Conservation (phyloP, 2,888 invertebrate species). For the Polietes domitor region DNA sequence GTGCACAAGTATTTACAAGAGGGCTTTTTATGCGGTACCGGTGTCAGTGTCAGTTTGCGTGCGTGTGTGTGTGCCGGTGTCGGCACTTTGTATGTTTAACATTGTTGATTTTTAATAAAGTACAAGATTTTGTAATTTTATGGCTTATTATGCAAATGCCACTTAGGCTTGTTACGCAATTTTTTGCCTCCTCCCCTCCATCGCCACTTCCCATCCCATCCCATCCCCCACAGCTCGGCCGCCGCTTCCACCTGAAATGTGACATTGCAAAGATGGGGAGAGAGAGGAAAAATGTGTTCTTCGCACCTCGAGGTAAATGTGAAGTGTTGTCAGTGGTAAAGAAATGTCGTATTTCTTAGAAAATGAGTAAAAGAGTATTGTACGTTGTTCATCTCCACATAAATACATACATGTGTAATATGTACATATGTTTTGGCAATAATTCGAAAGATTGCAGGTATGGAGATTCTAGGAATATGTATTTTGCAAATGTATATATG, state of each 20-base stretch:
- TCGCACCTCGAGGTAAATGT: constrained; percentile 10
- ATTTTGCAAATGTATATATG: not conserved
- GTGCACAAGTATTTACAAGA: constrained; percentile 16
- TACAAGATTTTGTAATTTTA: constrained; percentile 56
- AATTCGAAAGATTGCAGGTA: too few relatives aligned
- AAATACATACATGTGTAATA: too few relatives aligned
- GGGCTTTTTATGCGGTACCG: constrained; percentile 3
- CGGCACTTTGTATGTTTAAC: not conserved
- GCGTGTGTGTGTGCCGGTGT: not conserved
- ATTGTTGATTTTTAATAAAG: constrained; percentile 53
- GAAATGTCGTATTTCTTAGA: not conserved
- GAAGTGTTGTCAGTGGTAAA: not conserved
- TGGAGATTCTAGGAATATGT: too few relatives aligned
- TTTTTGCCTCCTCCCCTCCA: not conserved
- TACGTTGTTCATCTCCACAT: too few relatives aligned
- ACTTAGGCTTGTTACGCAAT: constrained; percentile 50
- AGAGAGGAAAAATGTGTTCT: not conserved
- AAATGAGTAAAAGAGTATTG: not conserved
- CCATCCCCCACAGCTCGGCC: not conserved
- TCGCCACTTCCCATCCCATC: not conserved
- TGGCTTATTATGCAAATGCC: constrained; percentile 58
- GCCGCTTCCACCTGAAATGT: not conserved
- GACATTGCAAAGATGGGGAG: not conserved
- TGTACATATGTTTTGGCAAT: not conserved
- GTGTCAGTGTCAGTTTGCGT: constrained; percentile 1